Evolutionary conservation across 2,888 invertebrate genomes (phyloP), one percentile per base, ranked within the genome.

Genomic region (Thera britannica): DNA sequence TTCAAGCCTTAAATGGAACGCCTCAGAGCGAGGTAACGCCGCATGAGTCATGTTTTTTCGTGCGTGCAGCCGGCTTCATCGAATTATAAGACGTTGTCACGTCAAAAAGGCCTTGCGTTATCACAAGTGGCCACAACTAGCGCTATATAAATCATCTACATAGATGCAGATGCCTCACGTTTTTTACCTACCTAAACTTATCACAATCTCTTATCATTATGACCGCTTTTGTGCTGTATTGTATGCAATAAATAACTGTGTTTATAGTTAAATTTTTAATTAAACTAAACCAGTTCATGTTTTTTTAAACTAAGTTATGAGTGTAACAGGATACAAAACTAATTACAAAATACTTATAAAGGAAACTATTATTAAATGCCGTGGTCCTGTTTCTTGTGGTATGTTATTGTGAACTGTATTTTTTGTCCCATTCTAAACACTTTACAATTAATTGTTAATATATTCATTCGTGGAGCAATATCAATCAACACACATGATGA

Each of bases 401-500:
- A 48, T 70, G 46, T 12, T 74, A 48, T 70, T 23, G 38, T 67
- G 59, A 67, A 77, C 57, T 68, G 60, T 54, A 76, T 77, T 67
- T 70, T 76, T 75, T 70, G 68, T 70, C 65, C 70, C 74, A 70
- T 61, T 71, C 64, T 44, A 64, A 58, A 60, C 34, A 67, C 56
- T 59, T 69, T 65, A 41, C 56, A 72, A 72, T 68, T 72, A 75
- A 74, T 75, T 69, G 71, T 71, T 74, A 77, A 80, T 76, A 73
- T 79, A 83, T 84, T 79, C 79, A 78, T 77, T 73, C 71, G 72
- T 80, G 73, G 74, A 71, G 80, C 76, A 84, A 84, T 79, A 82
- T 81, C 77, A 80, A 83, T 83, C 78, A 80, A 76, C 72, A 73
- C 57, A 70, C 73, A 72, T 75, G 74, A 78, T 76, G 74, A 78